Percentiles rank a stretch among this genome's conserved stretches.
These are phyloP conservation scores for Apteryx mantelli DNA, from an alignment of 2,113 vertebrate species.

Conservation along the genomic window DNA sequence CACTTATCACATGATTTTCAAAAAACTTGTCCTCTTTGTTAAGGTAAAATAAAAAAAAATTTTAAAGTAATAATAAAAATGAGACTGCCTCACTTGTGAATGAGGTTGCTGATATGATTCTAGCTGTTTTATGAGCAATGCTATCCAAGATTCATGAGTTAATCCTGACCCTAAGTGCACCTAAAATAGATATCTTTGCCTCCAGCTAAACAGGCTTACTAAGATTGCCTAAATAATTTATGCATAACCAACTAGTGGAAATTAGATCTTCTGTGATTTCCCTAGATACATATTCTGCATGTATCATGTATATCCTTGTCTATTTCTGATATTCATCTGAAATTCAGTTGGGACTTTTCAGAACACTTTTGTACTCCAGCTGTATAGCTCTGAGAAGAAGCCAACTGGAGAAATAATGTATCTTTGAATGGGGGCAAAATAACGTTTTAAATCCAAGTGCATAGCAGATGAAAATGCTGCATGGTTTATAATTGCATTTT, in stretches of 20 bases:
- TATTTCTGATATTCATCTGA: slow-evolving; percentile 69
- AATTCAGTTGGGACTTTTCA: slow-evolving; percentile 66
- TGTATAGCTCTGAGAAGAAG: slow-evolving; percentile 48
- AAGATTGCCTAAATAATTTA: slow-evolving; percentile 68
- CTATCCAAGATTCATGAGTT: slow-evolving; percentile 34
- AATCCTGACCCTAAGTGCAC: slow-evolving; percentile 48
- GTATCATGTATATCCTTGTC: slow-evolving; percentile 64
- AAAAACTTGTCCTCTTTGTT: slow-evolving; percentile 20
- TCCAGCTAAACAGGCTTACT: slow-evolving; percentile 58
- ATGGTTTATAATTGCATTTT: background rate
- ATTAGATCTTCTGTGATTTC: slow-evolving; percentile 69
- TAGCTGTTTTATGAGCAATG: background rate
- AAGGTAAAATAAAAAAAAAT: background rate
- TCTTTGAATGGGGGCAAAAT: slow-evolving; percentile 25
- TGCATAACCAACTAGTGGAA: slow-evolving; percentile 60
- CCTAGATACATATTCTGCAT: slow-evolving; percentile 52
- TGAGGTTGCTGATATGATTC: background rate
- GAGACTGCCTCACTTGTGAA: background rate
- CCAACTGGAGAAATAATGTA: slow-evolving; percentile 26
- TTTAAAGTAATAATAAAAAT: background rate
- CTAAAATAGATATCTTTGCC: slow-evolving; percentile 62
- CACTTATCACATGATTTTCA: slow-evolving; percentile 16
- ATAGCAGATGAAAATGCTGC: background rate
- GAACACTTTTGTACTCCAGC: slow-evolving; percentile 47
- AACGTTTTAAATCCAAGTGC: background rate